These are phyloP conservation scores for Perca fluviatilis DNA, from an alignment of 2,113 vertebrate genomes.

Conservation along the genomic window DNA sequence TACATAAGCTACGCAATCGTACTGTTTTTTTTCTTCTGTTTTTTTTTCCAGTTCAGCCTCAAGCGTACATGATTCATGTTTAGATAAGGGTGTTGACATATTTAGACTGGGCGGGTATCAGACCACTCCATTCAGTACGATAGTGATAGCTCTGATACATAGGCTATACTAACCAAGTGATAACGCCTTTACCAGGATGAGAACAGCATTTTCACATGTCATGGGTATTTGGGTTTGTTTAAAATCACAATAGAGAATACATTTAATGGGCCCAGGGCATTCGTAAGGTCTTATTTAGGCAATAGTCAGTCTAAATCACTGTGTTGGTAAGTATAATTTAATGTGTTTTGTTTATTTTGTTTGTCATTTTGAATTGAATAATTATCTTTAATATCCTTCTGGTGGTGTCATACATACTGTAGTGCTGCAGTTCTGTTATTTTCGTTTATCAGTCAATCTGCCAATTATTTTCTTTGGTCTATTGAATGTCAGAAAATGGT, in stretches of 20 bases:
- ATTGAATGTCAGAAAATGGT: not conserved
- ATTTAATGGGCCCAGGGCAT: not conserved
- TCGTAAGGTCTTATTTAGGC: not conserved
- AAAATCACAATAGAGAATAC: slow-evolving; percentile 1
- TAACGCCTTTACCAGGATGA: not conserved
- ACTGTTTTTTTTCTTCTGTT: not conserved
- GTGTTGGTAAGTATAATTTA: not conserved
- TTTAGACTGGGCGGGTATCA: slow-evolving; percentile 44
- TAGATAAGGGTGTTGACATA: slow-evolving; percentile 51
- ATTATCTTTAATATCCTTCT: not conserved
- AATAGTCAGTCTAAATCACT: not conserved
- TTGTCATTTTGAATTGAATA: not conserved
- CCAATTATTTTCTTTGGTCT: not conserved
- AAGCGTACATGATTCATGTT: slow-evolving; percentile 37
- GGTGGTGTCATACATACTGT: not conserved
- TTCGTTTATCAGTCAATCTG: not conserved
- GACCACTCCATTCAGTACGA: slow-evolving; percentile 8
- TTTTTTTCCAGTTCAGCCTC: not conserved
- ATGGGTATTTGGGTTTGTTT: not conserved
- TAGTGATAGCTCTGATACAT: not conserved
- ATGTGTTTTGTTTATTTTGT: not conserved
- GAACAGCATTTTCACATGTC: not conserved
- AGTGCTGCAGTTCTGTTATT: not conserved
- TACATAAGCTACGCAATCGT: not conserved
- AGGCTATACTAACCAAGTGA: not conserved